Conservation (phyloP, 1,140 invertebrate species). For the Heliothis subflexa region DNA sequence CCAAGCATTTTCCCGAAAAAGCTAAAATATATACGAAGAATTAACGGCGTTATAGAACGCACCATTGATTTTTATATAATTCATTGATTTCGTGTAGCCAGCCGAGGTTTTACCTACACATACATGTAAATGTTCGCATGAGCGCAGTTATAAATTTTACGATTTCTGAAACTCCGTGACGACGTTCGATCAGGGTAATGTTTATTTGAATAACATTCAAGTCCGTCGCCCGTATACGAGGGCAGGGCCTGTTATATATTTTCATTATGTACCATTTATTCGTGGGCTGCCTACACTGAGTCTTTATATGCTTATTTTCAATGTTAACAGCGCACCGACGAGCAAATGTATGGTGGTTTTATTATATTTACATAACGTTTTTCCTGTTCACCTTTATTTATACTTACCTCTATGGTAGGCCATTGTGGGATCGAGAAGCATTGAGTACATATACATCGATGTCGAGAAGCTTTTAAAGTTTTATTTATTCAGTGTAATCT, state of each 20-base stretch:
- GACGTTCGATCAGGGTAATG: constrained; percentile 69
- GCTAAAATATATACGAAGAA: neutral
- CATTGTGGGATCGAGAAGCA: neutral
- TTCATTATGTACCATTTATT: constrained; percentile 80
- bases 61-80: constrained; percentile 16
- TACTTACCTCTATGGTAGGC: constrained; percentile 42
- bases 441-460: no score
- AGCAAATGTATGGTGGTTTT: constrained; percentile 62
- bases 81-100: neutral
- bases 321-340: constrained; percentile 67
- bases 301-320: constrained; percentile 76
- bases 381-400: constrained; percentile 44
- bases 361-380: constrained; percentile 70
- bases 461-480: neutral
- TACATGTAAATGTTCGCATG: constrained; percentile 53
- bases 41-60: neutral
- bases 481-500: neutral
- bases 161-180: constrained; percentile 69
- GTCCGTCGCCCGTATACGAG: constrained; percentile 71
- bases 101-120: neutral
- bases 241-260: constrained; percentile 71
- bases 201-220: constrained; percentile 78
- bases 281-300: constrained; percentile 72
- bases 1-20: no score
- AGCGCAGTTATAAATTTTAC: constrained; percentile 74